Conservation (phyloP, 1,140 invertebrate species). For the Asbolus verrucosus region DNA sequence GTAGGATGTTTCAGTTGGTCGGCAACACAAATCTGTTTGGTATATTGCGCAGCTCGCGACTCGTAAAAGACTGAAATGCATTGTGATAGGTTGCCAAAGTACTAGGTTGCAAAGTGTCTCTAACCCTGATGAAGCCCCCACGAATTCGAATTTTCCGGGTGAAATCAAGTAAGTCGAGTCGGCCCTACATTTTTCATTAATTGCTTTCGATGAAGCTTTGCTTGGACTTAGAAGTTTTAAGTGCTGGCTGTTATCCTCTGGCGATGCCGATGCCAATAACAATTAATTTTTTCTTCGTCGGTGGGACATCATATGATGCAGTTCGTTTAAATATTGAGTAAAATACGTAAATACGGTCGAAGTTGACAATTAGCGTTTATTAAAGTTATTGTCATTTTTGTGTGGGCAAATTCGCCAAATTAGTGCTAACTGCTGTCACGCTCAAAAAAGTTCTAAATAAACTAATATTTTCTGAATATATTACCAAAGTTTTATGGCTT, state of each 20-base stretch:
- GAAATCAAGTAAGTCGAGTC: constrained; percentile 35
- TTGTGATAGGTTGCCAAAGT: background rate
- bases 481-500: too few relatives aligned
- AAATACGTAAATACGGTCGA: background rate
- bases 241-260: background rate
- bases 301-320: constrained; percentile 8
- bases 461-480: background rate
- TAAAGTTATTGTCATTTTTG: constrained; percentile 11
- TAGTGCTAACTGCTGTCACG: constrained; percentile 8
- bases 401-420: constrained; percentile 13
- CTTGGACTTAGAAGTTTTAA: too few relatives aligned
- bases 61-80: background rate
- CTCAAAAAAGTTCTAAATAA: background rate
- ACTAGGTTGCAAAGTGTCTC: background rate
- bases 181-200: background rate
- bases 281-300: background rate
- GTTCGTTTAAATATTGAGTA: background rate
- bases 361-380: constrained; percentile 5
- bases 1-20: constrained; percentile 19
- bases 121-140: constrained; percentile 34
- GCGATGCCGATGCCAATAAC: constrained; percentile 11
- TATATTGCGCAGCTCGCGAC: constrained; percentile 9
- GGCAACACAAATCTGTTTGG: background rate
- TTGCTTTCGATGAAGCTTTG: constrained; percentile 10
- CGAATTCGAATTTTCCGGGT: constrained; percentile 13